Percentiles rank a stretch among this genome's conserved stretches.
phyloP scores from a whole-genome alignment of 2,797 vertebrate genomes.

The Chiroxiphia lanceolata region DNA sequence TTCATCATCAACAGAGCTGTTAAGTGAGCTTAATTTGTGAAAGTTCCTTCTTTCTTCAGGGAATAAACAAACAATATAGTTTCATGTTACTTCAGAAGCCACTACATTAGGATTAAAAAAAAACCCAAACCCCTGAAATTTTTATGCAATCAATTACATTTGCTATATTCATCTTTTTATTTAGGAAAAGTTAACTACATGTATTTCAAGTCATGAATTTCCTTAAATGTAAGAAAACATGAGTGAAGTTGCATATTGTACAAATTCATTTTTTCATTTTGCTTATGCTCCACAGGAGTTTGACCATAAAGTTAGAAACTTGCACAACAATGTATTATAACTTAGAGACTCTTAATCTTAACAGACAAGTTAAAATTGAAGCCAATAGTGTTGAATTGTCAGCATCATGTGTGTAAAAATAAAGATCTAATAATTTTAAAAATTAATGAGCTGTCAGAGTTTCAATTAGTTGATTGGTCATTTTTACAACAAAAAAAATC shows the following conservation, averaged over 20 bases:
- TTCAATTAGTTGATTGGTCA: background rate
- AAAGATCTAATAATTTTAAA: background rate
- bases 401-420: background rate
- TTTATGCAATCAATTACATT: background rate
- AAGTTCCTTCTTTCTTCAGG: background rate
- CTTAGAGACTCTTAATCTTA: background rate
- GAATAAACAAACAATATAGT: background rate
- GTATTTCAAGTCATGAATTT: background rate
- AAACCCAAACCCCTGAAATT: rapidly evolving
- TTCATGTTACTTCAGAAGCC: background rate
- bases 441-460: background rate
- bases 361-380: background rate
- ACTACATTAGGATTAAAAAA: background rate
- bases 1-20: background rate
- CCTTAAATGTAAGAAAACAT: background rate
- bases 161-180: background rate
- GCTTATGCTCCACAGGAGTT: background rate
- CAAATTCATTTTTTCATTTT: background rate
- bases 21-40: background rate
- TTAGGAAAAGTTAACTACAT: background rate
- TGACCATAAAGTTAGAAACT: background rate
- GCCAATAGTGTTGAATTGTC: background rate
- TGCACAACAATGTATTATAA: background rate
- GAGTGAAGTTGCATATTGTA: background rate
- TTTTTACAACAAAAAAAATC: background rate